These are phyloP conservation scores for Bilobella aurantiaca DNA, from an alignment of 1,140 invertebrate species.

Conservation along the genomic window DNA sequence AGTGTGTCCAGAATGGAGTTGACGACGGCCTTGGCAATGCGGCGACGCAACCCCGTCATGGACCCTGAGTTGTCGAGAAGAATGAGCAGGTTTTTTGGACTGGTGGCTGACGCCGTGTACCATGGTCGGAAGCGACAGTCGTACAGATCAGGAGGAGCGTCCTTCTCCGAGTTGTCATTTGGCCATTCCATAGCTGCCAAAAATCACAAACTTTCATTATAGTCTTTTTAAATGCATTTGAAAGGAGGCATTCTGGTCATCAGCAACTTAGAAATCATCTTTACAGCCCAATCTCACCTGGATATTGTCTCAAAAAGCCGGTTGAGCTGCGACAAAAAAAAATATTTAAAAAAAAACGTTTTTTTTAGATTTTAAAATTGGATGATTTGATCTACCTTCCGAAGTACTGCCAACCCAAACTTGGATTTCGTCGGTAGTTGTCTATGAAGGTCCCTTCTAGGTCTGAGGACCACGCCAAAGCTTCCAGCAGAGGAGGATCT, in stretches of 20 bases:
- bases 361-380: not conserved
- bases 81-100: slow-evolving; percentile 94
- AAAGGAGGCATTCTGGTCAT: too few relatives aligned
- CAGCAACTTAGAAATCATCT: too few relatives aligned
- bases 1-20: slow-evolving; percentile 83
- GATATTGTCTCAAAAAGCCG: slow-evolving; percentile 82
- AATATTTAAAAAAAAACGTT: not conserved
- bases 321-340: slow-evolving; percentile 47
- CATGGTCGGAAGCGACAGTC: slow-evolving; percentile 80
- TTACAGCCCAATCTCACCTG: slow-evolving; percentile 63
- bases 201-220: not conserved
- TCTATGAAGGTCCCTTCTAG: slow-evolving; percentile 72
- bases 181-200: slow-evolving; percentile 41
- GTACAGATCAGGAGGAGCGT: slow-evolving; percentile 56
- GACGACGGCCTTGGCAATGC: slow-evolving; percentile 87
- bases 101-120: slow-evolving; percentile 95
- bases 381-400: slow-evolving; percentile 47
- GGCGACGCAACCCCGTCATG: slow-evolving; percentile 85
- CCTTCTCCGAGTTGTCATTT: slow-evolving; percentile 37
- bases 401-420: slow-evolving; percentile 92
- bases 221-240: not conserved
- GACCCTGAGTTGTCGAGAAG: slow-evolving; percentile 92
- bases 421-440: slow-evolving; percentile 76
- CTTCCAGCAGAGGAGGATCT: slow-evolving; percentile 53
- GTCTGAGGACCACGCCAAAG: slow-evolving; percentile 74